Conservation (phyloP, 2,797 vertebrate species). For the Furcifer pardalis region DNA sequence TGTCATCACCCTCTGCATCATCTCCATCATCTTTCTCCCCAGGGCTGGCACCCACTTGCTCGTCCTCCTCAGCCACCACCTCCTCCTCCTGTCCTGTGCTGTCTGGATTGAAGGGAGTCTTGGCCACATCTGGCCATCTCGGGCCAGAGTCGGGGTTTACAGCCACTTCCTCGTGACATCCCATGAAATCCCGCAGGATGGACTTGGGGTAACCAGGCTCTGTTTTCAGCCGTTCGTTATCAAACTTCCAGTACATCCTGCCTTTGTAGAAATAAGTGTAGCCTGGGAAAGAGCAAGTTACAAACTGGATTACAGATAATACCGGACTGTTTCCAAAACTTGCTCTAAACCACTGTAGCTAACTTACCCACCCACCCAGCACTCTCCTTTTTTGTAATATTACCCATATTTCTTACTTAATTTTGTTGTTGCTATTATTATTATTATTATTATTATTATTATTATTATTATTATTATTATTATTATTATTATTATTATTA, state of each 20-base stretch:
- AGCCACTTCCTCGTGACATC: conserved; percentile 80
- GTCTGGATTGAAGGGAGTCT: conserved; percentile 81
- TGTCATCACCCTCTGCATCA: conserved; percentile 41
- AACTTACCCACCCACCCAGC: too few relatives aligned
- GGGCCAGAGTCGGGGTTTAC: conserved; percentile 72
- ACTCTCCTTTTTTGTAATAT: too few relatives aligned
- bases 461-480: too few relatives aligned
- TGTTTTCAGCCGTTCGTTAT: conserved; percentile 86
- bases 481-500: too few relatives aligned
- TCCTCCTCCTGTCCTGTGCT: conserved; percentile 13
- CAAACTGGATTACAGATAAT: neutral
- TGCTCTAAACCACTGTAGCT: too few relatives aligned
- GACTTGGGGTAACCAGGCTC: conserved; percentile 93
- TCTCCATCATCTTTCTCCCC: conserved; percentile 26
- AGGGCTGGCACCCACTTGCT: neutral
- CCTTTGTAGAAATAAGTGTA: conserved; percentile 96
- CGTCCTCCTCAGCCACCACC: neutral
- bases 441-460: too few relatives aligned
- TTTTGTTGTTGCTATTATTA: too few relatives aligned
- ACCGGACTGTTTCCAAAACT: too few relatives aligned
- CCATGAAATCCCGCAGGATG: conserved; percentile 95
- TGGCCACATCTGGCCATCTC: conserved; percentile 79
- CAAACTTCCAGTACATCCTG: conserved; percentile 93
- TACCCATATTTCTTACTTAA: too few relatives aligned
- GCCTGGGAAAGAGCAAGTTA: conserved; percentile 68